Base-by-base conservation (phyloP, 2,113 vertebrate genomes). In the Trematocara stigmaticum region DNA sequence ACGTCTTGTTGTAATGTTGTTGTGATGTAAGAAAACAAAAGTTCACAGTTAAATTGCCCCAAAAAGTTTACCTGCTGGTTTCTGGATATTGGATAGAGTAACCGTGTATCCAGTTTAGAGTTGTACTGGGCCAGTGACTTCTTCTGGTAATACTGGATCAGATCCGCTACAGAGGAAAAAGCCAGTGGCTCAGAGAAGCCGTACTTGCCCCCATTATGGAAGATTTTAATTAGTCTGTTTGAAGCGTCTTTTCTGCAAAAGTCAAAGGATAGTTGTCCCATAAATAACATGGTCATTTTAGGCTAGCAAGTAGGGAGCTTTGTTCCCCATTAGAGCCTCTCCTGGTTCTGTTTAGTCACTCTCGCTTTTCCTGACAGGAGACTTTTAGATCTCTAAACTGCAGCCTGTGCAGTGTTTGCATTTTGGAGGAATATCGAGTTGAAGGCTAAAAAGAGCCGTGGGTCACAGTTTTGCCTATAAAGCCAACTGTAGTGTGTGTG, bases 151-250 rank as follows among this genome's bases (percentile, higher is more conserved):
- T 97, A 97, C 94, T 97, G 98, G 95, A 99, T 98, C 82, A 99
- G 96, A 82, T 99, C 97, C 4, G 99, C 98, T 92, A 99, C 97
- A 40, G 99, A 99, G 93, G 90, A 97, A 95, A 99, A 99, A 1
- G 96, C 97, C 92, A 99, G 94, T 40, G 99, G 98, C 93, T 99
- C 99, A 51, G 99, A 99, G 95, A 99, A 99, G 88, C 99, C 98
- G 0, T 98, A 99, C 93, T 97, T 98, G 11, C 97, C 98, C 86
- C 97, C 98, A 71, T 96, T 96, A 84, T 99, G 97, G 95, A 98
- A 98, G 93, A 99, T 99, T 95, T 98, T 99, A 90, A 99, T 99
- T 91, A 99, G 97, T 93, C 98, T 98, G 95, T 99, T 99, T 95
- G 98, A 98, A 92, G 98, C 98, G 82, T 98, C 98, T 96, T 99